Evolutionary conservation across 2,113 vertebrate genomes (phyloP).

Genomic region (Paramisgurnus dabryanus): DNA sequence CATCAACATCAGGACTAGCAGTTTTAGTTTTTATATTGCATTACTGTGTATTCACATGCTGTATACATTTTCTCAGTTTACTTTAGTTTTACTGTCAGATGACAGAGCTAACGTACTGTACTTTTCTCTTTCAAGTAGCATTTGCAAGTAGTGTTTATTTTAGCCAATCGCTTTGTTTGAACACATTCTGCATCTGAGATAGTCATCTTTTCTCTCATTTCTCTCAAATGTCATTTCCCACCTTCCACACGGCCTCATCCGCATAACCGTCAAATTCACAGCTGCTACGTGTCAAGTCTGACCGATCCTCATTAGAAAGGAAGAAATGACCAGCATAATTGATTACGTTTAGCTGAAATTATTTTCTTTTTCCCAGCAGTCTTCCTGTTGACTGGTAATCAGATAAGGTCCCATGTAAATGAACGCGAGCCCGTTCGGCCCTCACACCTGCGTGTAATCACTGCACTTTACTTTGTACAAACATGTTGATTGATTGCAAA

Average conservation of each 20-base stretch:
- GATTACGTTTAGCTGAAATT: constrained; percentile 30
- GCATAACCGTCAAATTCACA: constrained; percentile 19
- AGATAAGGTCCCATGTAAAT: not conserved
- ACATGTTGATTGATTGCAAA: constrained; percentile 33
- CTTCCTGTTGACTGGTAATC: not conserved
- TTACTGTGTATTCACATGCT: no score
- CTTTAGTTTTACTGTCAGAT: no score
- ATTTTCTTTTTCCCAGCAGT: constrained; percentile 22
- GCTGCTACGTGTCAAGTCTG: constrained; percentile 15
- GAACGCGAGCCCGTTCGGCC: not conserved
- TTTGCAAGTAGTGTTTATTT: not conserved
- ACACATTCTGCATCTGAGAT: not conserved
- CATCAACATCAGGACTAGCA: no score
- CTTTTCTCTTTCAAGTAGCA: not conserved
- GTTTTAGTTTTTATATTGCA: no score
- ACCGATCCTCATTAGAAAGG: constrained; percentile 23
- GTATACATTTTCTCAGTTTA: no score
- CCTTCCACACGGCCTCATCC: not conserved
- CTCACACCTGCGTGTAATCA: constrained; percentile 37
- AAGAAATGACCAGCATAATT: constrained; percentile 4
- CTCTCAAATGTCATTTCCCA: not conserved
- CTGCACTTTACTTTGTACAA: constrained; percentile 1
- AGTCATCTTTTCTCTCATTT: not conserved
- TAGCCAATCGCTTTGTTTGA: not conserved
- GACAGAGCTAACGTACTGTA: no score